Conservation (phyloP, 2,797 vertebrate species). For the Jordanella pulchra region DNA sequence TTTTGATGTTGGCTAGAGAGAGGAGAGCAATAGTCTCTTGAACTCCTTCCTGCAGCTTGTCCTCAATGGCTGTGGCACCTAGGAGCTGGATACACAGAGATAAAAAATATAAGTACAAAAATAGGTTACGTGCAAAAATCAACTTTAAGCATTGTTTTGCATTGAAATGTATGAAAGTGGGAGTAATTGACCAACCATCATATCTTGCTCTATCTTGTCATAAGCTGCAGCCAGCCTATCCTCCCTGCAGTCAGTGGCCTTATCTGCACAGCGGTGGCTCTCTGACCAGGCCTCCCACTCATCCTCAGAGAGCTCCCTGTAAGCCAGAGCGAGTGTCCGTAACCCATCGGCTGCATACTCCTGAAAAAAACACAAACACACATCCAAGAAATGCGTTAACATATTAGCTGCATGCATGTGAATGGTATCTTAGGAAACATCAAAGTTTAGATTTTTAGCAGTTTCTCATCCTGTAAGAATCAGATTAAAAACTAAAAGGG, state of each 20-base stretch:
- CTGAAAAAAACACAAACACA: slow-evolving; percentile 62
- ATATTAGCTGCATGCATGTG: not conserved
- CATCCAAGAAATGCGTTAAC: slow-evolving; percentile 10
- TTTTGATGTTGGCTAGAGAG: slow-evolving; percentile 93
- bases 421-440: not conserved
- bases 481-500: not conserved
- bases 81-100: slow-evolving; percentile 79
- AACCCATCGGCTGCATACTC: slow-evolving; percentile 90
- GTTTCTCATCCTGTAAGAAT: not conserved
- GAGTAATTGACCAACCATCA: slow-evolving; percentile 82
- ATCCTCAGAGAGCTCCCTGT: slow-evolving; percentile 87
- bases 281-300: slow-evolving; percentile 87
- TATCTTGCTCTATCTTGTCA: slow-evolving; percentile 89
- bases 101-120: slow-evolving; percentile 4
- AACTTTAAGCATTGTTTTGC: not conserved
- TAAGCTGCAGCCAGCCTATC: slow-evolving; percentile 86
- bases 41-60: slow-evolving; percentile 94
- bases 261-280: slow-evolving; percentile 78
- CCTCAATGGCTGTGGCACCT: slow-evolving; percentile 94
- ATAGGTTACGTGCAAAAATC: not conserved
- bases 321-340: slow-evolving; percentile 88
- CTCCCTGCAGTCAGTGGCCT: slow-evolving; percentile 81
- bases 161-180: not conserved
- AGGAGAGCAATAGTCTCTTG: slow-evolving; percentile 92
- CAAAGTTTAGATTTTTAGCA: not conserved